Percentiles rank a stretch among this genome's conserved stretches.
Evolutionary conservation across 2,888 invertebrate species (phyloP).

Genomic region (Rotaria socialis): DNA sequence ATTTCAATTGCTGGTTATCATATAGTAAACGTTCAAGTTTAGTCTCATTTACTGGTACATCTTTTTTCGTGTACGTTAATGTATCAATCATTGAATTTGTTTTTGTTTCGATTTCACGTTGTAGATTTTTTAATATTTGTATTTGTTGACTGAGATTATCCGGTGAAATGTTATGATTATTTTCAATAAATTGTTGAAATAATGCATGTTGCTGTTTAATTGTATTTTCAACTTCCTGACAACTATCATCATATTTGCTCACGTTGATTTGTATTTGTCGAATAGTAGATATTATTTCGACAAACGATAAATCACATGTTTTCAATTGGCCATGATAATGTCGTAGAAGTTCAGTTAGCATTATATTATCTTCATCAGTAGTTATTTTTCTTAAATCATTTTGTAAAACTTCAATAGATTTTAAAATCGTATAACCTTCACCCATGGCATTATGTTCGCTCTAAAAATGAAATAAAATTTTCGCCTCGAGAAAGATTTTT

Average conservation of each 20-base stretch:
- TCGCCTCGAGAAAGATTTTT: not conserved
- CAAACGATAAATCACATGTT: not conserved
- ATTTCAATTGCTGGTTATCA: not conserved
- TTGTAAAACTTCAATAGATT: not conserved
- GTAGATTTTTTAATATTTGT: not conserved
- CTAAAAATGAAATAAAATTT: not conserved
- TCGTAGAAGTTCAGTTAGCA: not conserved
- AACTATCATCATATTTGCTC: not conserved
- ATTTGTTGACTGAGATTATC: slow-evolving; percentile 8
- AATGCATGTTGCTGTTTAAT: not conserved
- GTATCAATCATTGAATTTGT: slow-evolving; percentile 1
- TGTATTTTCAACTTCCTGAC: not conserved
- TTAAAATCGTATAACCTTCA: slow-evolving; percentile 3
- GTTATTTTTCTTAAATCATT: not conserved
- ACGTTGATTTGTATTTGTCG: not conserved
- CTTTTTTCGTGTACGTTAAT: not conserved
- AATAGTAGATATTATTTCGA: not conserved
- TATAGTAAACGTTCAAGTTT: not conserved
- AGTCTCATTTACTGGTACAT: not conserved
- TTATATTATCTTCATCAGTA: not conserved
- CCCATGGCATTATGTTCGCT: not conserved
- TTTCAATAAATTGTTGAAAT: not conserved
- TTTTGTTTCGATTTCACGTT: not conserved
- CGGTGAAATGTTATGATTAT: not conserved
- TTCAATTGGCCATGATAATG: not conserved